Evolutionary conservation across 2,797 vertebrate species (phyloP), one percentile per base, ranked within the genome.

Genomic region (Alosa sapidissima): DNA sequence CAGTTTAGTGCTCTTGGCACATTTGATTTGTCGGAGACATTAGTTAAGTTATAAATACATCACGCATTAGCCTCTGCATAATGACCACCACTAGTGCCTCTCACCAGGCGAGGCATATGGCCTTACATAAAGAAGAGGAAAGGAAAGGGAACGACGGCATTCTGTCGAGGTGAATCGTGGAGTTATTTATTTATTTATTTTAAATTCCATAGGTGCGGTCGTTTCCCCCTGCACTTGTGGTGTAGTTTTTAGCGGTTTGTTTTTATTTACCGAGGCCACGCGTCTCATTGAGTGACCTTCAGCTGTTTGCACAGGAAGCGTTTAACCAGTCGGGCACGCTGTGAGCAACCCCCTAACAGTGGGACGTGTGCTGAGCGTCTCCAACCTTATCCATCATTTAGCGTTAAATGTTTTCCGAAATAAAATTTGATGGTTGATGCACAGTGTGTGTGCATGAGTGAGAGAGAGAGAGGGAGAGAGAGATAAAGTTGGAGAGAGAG

Each of bases 1-100:
- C 75, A 88, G 87, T 89, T 90, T 92, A 91, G 87, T 90, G 87
- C 87, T 91, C 84, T 88, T 81, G 87, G 91, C 89, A 89, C 88
- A 89, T 86, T 87, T 87, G 87, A 90, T 93, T 91, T 90, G 91
- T 90, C 87, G 89, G 87, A 88, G 83, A 90, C 90, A 92, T 90
- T 89, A 88, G 84, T 88, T 89, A 86, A 78, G 84, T 89, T 84
- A 89, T 91, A 89, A 91, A 92, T 90, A 90, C 86, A 87, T 90
- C 87, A 89, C 68, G 86, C 86, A 85, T 89, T 91, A 83, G 83
- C 85, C 36, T 49, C 84, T 78, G 36, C 82, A 85, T 88, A 90
- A 87, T 85, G 86, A 87, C 86, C 90, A 81, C 86, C 89, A 89
- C 83, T 75, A 86, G 84, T 60, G 83, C 87, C 87, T 85, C 86